Base-by-base conservation (phyloP, 2,888 invertebrate genomes). In the Danaus chrysippus region DNA sequence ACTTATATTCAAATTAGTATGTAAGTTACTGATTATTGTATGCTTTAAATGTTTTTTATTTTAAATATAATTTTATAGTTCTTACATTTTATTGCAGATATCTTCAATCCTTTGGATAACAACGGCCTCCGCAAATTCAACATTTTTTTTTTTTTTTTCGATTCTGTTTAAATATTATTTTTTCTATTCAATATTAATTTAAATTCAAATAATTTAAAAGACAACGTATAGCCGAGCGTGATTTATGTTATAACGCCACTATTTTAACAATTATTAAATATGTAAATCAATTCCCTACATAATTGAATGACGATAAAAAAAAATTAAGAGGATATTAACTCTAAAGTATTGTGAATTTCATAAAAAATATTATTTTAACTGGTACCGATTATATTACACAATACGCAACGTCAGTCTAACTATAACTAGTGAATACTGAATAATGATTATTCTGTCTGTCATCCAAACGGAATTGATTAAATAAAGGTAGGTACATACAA, bases 51-150 rank as follows among this genome's bases (percentile, higher is more conserved):
- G 3, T 34, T 49, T 11, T 11, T n/a, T 10, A 49, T 17, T 17
- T 10, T 10, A 49, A 49, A 46, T n/a, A 46, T 46, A 49, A 17
- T 17, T 49, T 17, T 17, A 46, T 49, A 58, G n/a, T 42, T 10
- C 56, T 64, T 61, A 61, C 60, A 13, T 59, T 62, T 43, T 15
- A 46, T 58, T 46, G 55, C 34, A 10, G 53, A 44, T 10, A 56
- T 34, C 54, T 46, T 34, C 15, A 57, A 53, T 43, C 57, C 58
- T 41, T 43, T 63, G 15, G 42, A 58, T 42, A 63, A 15, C 42
- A 46, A 52, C 23, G 54, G 43, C 43, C 43, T 59, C 34, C 54
- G 46, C 57, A 55, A 43, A 52, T 63, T 54, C 17, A 66, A 57
- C 66, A 66, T 66, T 54, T 59, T 65, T 12, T n/a, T 19, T 41